Conservation (phyloP, 1,140 invertebrate genomes). For the Lamellibrachia luymesi region DNA sequence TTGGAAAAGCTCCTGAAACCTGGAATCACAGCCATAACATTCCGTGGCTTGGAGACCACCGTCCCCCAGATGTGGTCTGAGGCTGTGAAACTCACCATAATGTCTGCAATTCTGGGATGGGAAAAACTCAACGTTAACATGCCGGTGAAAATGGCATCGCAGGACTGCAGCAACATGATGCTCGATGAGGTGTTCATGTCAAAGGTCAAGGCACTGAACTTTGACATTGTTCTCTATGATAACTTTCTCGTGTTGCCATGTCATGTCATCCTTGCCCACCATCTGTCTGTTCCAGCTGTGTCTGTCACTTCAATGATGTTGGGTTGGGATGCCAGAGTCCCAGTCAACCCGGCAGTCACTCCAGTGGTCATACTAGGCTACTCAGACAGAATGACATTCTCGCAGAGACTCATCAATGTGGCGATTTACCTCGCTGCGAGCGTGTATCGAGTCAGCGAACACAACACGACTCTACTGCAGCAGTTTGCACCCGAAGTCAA, state of each 20-base stretch:
- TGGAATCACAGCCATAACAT: too few relatives aligned
- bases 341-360: background rate
- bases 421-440: background rate
- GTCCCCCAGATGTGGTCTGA: too few relatives aligned
- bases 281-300: background rate
- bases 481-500: background rate
- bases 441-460: background rate
- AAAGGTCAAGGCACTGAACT: too few relatives aligned
- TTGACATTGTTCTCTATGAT: background rate
- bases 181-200: background rate
- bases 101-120: too few relatives aligned
- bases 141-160: background rate
- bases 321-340: background rate
- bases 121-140: background rate
- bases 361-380: too few relatives aligned
- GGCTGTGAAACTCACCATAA: too few relatives aligned
- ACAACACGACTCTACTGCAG: background rate
- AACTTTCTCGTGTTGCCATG: background rate
- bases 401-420: background rate
- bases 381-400: too few relatives aligned
- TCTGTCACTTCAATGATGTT: background rate
- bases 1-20: too few relatives aligned
- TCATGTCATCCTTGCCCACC: background rate
- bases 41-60: too few relatives aligned
- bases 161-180: conserved; percentile 14